Conservation (phyloP, 2,888 invertebrate species). For the Euproctis similis region DNA sequence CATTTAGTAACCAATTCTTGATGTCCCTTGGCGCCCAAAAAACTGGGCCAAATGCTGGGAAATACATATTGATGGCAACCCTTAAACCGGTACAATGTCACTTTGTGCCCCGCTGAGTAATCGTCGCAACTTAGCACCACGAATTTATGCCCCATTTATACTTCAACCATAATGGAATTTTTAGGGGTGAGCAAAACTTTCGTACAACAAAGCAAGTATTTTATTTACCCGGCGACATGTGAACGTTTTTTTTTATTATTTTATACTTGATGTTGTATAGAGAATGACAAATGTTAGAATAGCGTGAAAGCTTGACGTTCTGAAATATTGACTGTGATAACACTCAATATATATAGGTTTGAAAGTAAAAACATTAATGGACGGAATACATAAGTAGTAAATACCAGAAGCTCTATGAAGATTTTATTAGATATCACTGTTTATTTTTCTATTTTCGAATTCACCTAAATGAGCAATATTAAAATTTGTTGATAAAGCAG, state of each 20-base stretch:
- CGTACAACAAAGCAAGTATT: conserved; percentile 37
- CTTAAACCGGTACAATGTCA: conserved; percentile 32
- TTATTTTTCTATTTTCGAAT: too few relatives aligned
- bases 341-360: too few relatives aligned
- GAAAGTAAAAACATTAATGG: too few relatives aligned
- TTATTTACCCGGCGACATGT: conserved; percentile 47
- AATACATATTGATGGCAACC: conserved; percentile 25
- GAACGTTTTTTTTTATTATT: conserved; percentile 39
- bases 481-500: too few relatives aligned
- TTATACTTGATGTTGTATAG: conserved; percentile 9
- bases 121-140: conserved; percentile 49
- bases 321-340: neutral
- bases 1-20: conserved; percentile 3
- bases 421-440: too few relatives aligned
- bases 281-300: conserved; percentile 2
- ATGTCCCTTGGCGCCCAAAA: conserved; percentile 7
- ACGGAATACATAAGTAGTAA: too few relatives aligned
- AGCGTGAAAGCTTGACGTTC: neutral
- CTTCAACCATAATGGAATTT: conserved; percentile 56
- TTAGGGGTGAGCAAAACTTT: conserved; percentile 52
- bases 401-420: too few relatives aligned
- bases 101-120: conserved; percentile 53
- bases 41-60: conserved; percentile 20
- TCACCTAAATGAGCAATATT: too few relatives aligned
- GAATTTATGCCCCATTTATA: conserved; percentile 50